Evolutionary conservation across 2,888 invertebrate genomes (phyloP).

Genomic region (Merodon equestris): DNA sequence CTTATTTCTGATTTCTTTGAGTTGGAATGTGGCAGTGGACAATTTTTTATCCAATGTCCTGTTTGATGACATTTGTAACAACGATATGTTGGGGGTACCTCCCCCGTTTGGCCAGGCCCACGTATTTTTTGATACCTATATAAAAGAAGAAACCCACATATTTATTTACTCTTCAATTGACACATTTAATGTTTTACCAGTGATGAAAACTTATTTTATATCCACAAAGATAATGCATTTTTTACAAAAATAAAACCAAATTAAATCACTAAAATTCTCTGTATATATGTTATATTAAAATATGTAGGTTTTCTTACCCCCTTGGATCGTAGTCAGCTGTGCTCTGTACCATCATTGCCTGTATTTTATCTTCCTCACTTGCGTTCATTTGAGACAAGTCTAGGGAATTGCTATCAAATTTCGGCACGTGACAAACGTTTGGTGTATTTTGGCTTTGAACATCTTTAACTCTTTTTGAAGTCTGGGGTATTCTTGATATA

Average conservation of each 20-base stretch:
- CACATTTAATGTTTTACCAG: conserved; percentile 53
- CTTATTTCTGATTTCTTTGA: conserved; percentile 87
- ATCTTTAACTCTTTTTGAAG: conserved; percentile 89
- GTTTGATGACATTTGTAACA: conserved; percentile 96
- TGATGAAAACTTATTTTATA: conserved; percentile 58
- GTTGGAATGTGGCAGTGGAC: conserved; percentile 83
- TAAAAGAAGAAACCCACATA: conserved; percentile 63
- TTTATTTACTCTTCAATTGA: conserved; percentile 15
- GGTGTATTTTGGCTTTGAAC: conserved; percentile 76
- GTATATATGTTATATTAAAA: background rate
- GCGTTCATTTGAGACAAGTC: conserved; percentile 94
- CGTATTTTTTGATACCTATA: conserved; percentile 92
- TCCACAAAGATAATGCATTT: conserved; percentile 52
- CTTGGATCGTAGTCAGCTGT: conserved; percentile 98
- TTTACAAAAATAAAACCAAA: too few species aligned
- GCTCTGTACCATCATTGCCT: conserved; percentile 98
- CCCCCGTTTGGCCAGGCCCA: conserved; percentile 92
- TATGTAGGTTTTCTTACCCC: conserved; percentile 84
- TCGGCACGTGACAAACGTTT: conserved; percentile 79
- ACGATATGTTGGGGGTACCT: conserved; percentile 93
- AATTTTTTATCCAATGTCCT: conserved; percentile 99
- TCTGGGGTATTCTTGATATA: conserved; percentile 94
- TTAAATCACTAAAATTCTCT: too few species aligned
- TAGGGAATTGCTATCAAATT: conserved; percentile 82
- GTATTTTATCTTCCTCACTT: conserved; percentile 98